Evolutionary conservation across 1,140 invertebrate species (phyloP).

Genomic region (Pachypeltis micranthus): DNA sequence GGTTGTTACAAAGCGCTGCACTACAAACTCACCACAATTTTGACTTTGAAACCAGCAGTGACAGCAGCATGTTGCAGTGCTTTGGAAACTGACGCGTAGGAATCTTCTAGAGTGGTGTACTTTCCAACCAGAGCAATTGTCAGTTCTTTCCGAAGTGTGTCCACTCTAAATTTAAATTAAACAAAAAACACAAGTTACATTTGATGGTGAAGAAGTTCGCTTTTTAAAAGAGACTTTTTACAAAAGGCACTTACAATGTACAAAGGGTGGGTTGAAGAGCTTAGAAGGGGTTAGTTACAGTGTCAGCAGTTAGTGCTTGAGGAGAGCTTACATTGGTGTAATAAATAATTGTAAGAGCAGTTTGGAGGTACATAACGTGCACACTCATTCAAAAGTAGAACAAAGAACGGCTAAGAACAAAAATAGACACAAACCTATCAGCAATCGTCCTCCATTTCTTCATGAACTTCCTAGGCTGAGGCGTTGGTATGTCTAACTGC

Average conservation of each 20-base stretch:
- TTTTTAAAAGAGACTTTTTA: not conserved
- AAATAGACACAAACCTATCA: too few species aligned
- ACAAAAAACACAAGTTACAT: constrained; percentile 11
- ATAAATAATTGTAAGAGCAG: too few species aligned
- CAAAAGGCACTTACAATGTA: too few species aligned
- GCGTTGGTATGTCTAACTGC: constrained; percentile 55
- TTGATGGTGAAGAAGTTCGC: not conserved
- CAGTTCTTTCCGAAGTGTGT: constrained; percentile 65
- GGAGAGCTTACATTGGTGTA: too few species aligned
- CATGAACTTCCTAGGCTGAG: constrained; percentile 61
- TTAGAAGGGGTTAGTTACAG: too few species aligned
- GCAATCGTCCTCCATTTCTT: constrained; percentile 83
- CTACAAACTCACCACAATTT: constrained; percentile 56
- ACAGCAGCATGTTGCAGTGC: constrained; percentile 86
- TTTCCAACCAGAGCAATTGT: constrained; percentile 96
- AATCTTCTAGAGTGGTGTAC: constrained; percentile 91
- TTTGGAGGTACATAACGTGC: too few species aligned
- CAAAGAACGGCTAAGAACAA: too few species aligned
- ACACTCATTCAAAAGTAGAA: too few species aligned
- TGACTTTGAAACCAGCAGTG: constrained; percentile 68
- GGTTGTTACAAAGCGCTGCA: too few species aligned
- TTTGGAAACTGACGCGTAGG: constrained; percentile 93
- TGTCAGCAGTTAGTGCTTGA: too few species aligned
- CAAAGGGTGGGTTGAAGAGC: too few species aligned
- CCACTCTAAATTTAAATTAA: constrained; percentile 53